Evolutionary conservation across 2,113 vertebrate species (phyloP).

Genomic region (Eclectus roratus): DNA sequence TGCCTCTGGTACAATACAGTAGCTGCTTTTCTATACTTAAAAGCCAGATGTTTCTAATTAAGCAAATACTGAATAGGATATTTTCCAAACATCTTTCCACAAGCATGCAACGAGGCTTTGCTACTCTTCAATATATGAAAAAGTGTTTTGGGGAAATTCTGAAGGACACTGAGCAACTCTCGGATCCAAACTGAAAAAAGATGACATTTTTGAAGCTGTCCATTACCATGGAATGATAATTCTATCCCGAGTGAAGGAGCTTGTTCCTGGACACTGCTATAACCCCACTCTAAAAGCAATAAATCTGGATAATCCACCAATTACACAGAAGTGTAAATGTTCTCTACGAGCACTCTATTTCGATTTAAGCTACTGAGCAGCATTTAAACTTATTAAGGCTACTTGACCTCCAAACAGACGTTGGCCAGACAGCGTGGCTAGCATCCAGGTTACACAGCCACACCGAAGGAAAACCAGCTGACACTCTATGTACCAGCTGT

Average conservation of each 20-base stretch:
- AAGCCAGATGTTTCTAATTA: conserved; percentile 41
- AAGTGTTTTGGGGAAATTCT: background rate
- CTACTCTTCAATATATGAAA: background rate
- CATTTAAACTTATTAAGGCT: background rate
- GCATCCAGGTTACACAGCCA: background rate
- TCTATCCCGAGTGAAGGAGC: background rate
- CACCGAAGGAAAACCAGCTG: background rate
- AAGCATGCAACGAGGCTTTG: background rate
- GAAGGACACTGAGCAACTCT: background rate
- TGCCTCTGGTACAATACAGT: conserved; percentile 41
- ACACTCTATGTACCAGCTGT: background rate
- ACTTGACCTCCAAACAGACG: background rate
- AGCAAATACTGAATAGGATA: background rate
- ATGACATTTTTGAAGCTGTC: background rate
- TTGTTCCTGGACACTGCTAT: background rate
- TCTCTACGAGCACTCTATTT: background rate
- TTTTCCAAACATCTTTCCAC: conserved; percentile 46
- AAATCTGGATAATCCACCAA: background rate
- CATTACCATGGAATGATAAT: background rate
- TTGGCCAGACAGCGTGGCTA: background rate
- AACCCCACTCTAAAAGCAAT: background rate
- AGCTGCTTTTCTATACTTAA: conserved; percentile 26
- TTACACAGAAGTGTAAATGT: background rate
- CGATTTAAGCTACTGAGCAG: background rate
- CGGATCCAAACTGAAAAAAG: background rate